phyloP scores from a whole-genome alignment of 2,113 vertebrate genomes.

The Falcunculus frontatus region DNA sequence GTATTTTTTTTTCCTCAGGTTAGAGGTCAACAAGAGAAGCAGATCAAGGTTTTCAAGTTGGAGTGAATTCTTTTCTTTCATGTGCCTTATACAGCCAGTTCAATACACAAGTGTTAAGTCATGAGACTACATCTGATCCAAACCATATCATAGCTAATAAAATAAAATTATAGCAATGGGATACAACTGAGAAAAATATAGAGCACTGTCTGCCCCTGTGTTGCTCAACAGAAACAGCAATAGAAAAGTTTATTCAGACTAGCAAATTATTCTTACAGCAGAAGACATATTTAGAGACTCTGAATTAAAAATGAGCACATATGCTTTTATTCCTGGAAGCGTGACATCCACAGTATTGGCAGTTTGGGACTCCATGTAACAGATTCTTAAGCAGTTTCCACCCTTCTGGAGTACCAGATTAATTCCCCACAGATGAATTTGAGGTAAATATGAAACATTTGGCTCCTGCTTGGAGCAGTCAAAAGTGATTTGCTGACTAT shows the following conservation, averaged over 20 bases:
- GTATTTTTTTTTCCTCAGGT: neutral
- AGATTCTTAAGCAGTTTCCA: slow-evolving; percentile 44
- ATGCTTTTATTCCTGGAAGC: slow-evolving; percentile 52
- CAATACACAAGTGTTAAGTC: neutral
- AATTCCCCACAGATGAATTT: slow-evolving; percentile 26
- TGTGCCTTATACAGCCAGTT: neutral
- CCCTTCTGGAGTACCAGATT: slow-evolving; percentile 55
- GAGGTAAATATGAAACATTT: slow-evolving; percentile 51
- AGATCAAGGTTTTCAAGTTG: neutral
- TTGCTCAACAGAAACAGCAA: slow-evolving; percentile 15
- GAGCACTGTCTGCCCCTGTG: neutral
- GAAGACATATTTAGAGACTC: slow-evolving; percentile 22
- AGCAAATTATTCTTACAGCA: slow-evolving; percentile 25
- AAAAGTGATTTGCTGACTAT: slow-evolving; percentile 21
- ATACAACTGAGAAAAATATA: neutral
- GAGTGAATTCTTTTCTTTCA: neutral
- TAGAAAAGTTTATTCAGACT: neutral
- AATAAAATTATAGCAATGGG: neutral
- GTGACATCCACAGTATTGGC: neutral
- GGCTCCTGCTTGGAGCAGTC: neutral
- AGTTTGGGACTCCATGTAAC: slow-evolving; percentile 17
- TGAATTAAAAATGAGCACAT: slow-evolving; percentile 57
- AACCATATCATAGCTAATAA: neutral
- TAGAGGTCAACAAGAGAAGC: neutral
- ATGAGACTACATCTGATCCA: neutral